Percentiles rank a stretch among this genome's conserved stretches.
These are phyloP conservation scores for Cryptocephalus primarius DNA, from an alignment of 2,888 invertebrate genomes.

Conservation along the genomic window DNA sequence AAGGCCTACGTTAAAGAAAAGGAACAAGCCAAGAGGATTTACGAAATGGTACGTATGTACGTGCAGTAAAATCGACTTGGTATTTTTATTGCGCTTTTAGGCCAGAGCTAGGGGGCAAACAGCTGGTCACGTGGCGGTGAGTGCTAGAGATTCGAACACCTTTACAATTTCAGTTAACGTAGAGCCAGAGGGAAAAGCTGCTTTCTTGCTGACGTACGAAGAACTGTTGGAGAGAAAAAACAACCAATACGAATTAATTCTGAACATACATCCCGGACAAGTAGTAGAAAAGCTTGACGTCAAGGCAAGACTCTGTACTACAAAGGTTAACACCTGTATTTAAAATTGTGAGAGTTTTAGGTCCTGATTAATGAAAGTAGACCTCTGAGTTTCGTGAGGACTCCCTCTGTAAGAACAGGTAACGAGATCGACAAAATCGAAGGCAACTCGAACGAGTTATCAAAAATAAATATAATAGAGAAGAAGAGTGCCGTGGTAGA, in stretches of 20 bases:
- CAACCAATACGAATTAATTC: slow-evolving; percentile 55
- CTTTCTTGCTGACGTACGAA: slow-evolving; percentile 63
- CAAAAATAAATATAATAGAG: slow-evolving; percentile 22
- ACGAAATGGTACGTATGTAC: too few species aligned
- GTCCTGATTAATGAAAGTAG: slow-evolving; percentile 51
- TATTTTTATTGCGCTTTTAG: too few species aligned
- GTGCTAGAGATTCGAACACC: slow-evolving; percentile 57
- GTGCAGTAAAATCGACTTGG: too few species aligned
- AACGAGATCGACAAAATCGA: slow-evolving; percentile 9
- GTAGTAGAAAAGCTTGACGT: slow-evolving; percentile 52
- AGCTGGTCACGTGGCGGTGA: slow-evolving; percentile 52
- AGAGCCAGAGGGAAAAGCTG: slow-evolving; percentile 47
- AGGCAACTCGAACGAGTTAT: slow-evolving; percentile 34
- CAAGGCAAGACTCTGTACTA: slow-evolving; percentile 23
- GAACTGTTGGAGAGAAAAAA: slow-evolving; percentile 53
- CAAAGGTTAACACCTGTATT: slow-evolving; percentile 19
- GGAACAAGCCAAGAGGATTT: slow-evolving; percentile 44
- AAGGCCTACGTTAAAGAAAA: slow-evolving; percentile 55
- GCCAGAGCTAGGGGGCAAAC: slow-evolving; percentile 47
- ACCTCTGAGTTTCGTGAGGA: slow-evolving; percentile 37
- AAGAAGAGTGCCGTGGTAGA: slow-evolving; percentile 32
- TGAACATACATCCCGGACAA: slow-evolving; percentile 58
- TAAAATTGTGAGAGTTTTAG: slow-evolving; percentile 10
- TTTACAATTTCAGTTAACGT: slow-evolving; percentile 59
- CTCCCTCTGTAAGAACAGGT: slow-evolving; percentile 10